Conservation (phyloP, 2,113 vertebrate genomes). For the Cyprinodon variegatus region DNA sequence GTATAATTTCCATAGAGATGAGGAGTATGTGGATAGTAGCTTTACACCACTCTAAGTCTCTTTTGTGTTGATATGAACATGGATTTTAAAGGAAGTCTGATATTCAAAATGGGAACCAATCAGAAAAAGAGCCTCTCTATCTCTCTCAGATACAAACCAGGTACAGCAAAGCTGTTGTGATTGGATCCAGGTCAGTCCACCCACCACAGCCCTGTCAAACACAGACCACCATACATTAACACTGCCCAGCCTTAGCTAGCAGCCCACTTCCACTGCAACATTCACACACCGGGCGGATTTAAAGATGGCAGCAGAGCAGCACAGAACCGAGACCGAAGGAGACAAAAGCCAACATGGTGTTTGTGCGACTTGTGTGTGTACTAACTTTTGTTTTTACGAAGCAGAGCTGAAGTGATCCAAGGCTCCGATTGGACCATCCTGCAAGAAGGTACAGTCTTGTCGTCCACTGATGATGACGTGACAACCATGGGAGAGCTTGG, state of each 20-base stretch:
- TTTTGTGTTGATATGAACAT: background rate
- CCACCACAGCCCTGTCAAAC: no score
- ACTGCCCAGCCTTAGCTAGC: background rate
- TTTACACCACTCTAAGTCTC: background rate
- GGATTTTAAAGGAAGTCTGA: background rate
- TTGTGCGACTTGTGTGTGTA: constrained; percentile 46
- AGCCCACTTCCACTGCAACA: background rate
- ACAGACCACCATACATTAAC: background rate
- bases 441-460: constrained; percentile 80
- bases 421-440: constrained; percentile 86
- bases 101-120: background rate
- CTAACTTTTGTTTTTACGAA: constrained; percentile 87
- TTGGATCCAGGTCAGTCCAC: no score
- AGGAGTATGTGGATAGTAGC: background rate
- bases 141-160: no score
- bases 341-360: background rate
- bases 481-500: constrained; percentile 85
- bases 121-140: background rate
- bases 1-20: background rate
- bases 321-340: no score
- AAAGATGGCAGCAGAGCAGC: background rate
- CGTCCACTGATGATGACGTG: constrained; percentile 83
- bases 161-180: no score
- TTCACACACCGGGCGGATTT: background rate
- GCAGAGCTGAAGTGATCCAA: constrained; percentile 81